phyloP scores from a whole-genome alignment of 1,140 invertebrate species.

The Camponotus vicinus region DNA sequence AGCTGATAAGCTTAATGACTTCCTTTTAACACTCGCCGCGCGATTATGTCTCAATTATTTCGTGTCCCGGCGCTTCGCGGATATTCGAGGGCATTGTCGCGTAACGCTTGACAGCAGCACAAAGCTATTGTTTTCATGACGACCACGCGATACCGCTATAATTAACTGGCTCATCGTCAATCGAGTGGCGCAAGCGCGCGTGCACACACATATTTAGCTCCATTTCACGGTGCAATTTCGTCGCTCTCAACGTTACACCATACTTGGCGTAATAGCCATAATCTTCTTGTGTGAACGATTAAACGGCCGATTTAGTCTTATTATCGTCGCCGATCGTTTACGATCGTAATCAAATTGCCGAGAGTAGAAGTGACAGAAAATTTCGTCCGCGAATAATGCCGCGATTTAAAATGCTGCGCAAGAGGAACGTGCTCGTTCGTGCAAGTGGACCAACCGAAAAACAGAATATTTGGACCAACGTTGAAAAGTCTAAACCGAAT shows the following conservation, averaged over 20 bases:
- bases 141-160: conserved; percentile 78
- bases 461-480: conserved; percentile 39
- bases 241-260: conserved; percentile 32
- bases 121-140: conserved; percentile 82
- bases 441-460: conserved; percentile 12
- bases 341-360: conserved; percentile 17
- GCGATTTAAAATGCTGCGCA: conserved; percentile 2
- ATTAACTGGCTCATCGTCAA: conserved; percentile 80
- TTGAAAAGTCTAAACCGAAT: conserved; percentile 51
- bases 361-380: not conserved
- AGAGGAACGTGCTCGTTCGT: conserved; percentile 24
- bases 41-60: conserved; percentile 82
- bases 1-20: conserved; percentile 38
- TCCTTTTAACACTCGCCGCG: conserved; percentile 51
- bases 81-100: conserved; percentile 82
- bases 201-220: conserved; percentile 47
- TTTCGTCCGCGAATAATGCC: not conserved
- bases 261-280: conserved; percentile 22
- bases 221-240: conserved; percentile 63
- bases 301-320: conserved; percentile 46
- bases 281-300: conserved; percentile 45
- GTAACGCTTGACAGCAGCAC: conserved; percentile 80
- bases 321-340: conserved; percentile 26
- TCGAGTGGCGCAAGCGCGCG: conserved; percentile 68
- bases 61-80: conserved; percentile 73